phyloP scores from a whole-genome alignment of 2,113 vertebrate species.

The Crotalus helleri region DNA sequence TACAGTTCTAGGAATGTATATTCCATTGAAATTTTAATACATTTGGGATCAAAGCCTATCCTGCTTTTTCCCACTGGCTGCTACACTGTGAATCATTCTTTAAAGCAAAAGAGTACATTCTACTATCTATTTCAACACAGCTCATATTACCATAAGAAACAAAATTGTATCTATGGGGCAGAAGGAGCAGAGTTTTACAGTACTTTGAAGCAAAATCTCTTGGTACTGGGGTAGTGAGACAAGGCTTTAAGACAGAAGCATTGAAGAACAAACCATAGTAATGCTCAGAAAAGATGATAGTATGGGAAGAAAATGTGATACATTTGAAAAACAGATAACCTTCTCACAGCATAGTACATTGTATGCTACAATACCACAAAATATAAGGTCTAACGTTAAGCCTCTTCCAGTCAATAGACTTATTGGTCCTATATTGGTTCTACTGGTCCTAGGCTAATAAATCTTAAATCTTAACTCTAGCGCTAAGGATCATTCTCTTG shows the following conservation, averaged over 20 bases:
- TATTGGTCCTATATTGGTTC: background rate
- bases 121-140: background rate
- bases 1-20: background rate
- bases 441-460: background rate
- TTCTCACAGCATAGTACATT: background rate
- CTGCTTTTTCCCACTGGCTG: background rate
- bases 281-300: background rate
- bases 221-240: background rate
- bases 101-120: background rate
- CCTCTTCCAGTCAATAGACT: background rate
- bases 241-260: background rate
- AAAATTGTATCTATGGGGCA: background rate
- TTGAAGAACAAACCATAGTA: background rate
- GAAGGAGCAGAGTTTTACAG: background rate
- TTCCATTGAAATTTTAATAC: background rate
- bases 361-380: background rate
- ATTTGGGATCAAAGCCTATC: background rate
- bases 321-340: background rate
- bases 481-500: background rate
- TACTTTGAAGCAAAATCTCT: background rate
- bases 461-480: background rate
- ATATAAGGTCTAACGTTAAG: background rate
- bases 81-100: background rate
- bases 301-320: background rate
- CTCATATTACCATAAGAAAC: background rate